A percentile compares a stretch with the other conserved stretches of the same genome.
phyloP scores from a whole-genome alignment of 2,888 invertebrate genomes.

The Trachelus iudaicus region DNA sequence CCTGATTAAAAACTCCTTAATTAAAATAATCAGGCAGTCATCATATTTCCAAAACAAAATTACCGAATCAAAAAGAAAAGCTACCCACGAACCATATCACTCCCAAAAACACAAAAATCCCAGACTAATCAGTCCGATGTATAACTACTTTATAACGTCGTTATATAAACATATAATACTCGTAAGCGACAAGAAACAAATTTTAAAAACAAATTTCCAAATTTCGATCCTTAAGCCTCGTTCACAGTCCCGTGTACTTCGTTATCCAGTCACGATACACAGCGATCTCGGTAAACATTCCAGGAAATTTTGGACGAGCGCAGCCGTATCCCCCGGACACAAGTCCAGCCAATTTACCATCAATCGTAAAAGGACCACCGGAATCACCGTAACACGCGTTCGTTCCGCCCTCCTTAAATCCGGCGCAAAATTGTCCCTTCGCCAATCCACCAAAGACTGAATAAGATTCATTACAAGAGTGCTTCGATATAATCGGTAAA shows the following conservation, averaged over 20 bases:
- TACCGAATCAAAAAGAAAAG: too few species aligned
- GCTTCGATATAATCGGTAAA: conserved; percentile 68
- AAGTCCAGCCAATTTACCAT: conserved; percentile 30
- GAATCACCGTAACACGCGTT: conserved; percentile 13
- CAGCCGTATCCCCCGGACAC: conserved; percentile 66
- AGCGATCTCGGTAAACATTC: conserved; percentile 66
- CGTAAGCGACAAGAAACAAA: too few species aligned
- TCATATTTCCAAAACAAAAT: too few species aligned
- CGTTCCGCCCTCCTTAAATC: conserved; percentile 67
- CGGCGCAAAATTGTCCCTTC: conserved; percentile 69
- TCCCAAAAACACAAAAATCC: too few species aligned
- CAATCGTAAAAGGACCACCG: conserved; percentile 11
- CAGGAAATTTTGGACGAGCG: conserved; percentile 65
- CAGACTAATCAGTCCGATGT: too few species aligned
- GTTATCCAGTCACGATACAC: conserved; percentile 63
- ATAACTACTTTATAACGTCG: too few species aligned
- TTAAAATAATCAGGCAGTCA: too few species aligned
- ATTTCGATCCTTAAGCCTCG: too few species aligned
- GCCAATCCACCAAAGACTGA: conserved; percentile 1
- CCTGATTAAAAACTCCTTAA: too few species aligned
- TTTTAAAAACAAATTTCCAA: too few species aligned
- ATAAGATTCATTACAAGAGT: conserved; percentile 67
- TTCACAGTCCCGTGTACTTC: conserved; percentile 21
- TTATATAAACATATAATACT: too few species aligned
- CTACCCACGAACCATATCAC: too few species aligned